Evolutionary conservation across 2,113 vertebrate genomes (phyloP), one percentile per base, ranked within the genome.

Genomic region (Halichoerus grypus): DNA sequence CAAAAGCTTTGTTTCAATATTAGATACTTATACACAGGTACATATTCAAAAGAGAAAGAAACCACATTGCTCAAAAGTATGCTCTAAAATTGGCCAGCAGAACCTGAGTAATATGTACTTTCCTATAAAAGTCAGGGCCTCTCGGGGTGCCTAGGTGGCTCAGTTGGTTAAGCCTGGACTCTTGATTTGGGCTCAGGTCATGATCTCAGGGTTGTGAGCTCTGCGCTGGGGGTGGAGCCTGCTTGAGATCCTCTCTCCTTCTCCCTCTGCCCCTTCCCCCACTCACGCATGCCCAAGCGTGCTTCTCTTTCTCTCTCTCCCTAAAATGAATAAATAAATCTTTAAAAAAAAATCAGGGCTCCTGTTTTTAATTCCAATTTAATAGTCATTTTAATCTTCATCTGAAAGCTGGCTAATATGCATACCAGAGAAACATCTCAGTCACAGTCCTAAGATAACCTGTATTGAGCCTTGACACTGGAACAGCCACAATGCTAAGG

Each of bases 301-400:
- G 31, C 28, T 33, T 65, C 63, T 65, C 13, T 33, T 6, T 31
- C 65, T 69, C 31, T 67, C 65, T 9, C 67, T 10, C 18, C 9
- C 67, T 36, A 69, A 69, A 69, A 69, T 69, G 36, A 69, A 69
- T 36, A 69, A 69, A 19, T 21, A 9, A 69, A 36, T 69, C 33
- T 69, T 36, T 33, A 4, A 19, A 9, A n/a, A 84, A 93, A 95
- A 71, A n/a, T 57, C 13, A 72, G 21, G 24, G 9, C 12, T 85
- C 16, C 21, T 79, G 5, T 87, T 92, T 92, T 90, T 72, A 91
- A 95, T 63, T 92, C 14, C 28, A 82, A 79, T 63, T 88, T 97
- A 94, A 80, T 13, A 39, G 86, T 88, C n/a, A 79, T 86, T 92
- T 21, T 26, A 28, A 53, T 83, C 42, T 57, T 84, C 12, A 92